Base-by-base conservation (phyloP, 2,888 invertebrate genomes). In the Agriotes lineatus region DNA sequence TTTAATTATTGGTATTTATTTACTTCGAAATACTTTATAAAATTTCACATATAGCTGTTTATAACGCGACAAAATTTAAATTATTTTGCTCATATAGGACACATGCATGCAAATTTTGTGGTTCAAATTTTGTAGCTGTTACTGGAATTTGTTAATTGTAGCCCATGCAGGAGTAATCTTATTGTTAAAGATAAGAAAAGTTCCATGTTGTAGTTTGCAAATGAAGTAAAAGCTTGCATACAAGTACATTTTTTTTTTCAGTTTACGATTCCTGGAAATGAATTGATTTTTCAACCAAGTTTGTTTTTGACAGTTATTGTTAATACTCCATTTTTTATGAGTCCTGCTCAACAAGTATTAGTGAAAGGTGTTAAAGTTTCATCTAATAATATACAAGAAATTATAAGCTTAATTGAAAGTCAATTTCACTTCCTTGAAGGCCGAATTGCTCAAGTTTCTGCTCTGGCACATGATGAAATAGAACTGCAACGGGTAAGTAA, bases 281-380 rank as follows among this genome's bases (percentile, higher is more conserved):
- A 82, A 59, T 80, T 87, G 54, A 78, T 87, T 59, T 89, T 92
- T 81, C 85, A 87, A 70, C 93, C 93, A 52, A 88, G 89, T 75
- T 86, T 94, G 67, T 92, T 90, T 83, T 86, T 93, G 52, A 92
- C 93, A 71, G 90, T 94, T 76, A 90, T 93, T 80, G 92, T 90
- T 4, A 92, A 93, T 82, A 91, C 91, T 10, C 93, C 93, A 59
- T 91, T 93, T 83, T 88, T 91, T 76, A 87, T 88, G 71, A 90
- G 88, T 75, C 89, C 90, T 22, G 89, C 90, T 18, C 92, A 92
- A 81, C 91, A 92, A 86, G 91, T 92, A 57, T 82, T 92, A 75
- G 87, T 90, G 25, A 91, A 92, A 82, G 92, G 93, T 50, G 89
- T 91, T 83, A 84, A 88, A 70, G 84, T 92, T 61, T 89, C 88